A percentile compares a stretch with the other conserved stretches of the same genome.
phyloP scores from a whole-genome alignment of 2,888 invertebrate genomes.

The Zaprionus obscuricornis region DNA sequence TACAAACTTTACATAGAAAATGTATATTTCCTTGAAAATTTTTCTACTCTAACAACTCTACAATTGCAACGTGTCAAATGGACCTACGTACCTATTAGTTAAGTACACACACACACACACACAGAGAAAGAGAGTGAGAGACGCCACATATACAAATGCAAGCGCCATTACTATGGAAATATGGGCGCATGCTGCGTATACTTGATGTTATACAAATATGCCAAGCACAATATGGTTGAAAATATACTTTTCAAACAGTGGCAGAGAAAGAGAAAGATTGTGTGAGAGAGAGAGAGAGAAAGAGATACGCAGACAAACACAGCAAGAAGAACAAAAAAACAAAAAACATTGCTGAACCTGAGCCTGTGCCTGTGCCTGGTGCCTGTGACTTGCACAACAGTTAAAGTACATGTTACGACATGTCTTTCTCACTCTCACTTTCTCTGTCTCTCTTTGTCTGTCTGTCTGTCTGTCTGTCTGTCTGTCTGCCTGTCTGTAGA shows the following conservation, averaged over 20 bases:
- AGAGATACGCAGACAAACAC: background rate
- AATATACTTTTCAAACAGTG: slow-evolving; percentile 36
- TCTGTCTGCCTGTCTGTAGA: background rate
- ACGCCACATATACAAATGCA: background rate
- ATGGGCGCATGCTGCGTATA: slow-evolving; percentile 42
- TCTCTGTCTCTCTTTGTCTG: no score
- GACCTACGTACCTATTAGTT: slow-evolving; percentile 53
- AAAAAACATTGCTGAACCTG: background rate
- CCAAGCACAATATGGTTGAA: slow-evolving; percentile 49
- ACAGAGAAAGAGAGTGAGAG: slow-evolving; percentile 14
- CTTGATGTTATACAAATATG: slow-evolving; percentile 38
- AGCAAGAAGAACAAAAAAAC: background rate
- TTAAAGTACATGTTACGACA: no score
- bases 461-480: no score
- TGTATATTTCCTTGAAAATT: background rate
- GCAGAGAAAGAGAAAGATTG: no score
- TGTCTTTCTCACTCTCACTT: no score
- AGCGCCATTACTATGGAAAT: slow-evolving; percentile 7
- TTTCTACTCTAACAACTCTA: slow-evolving; percentile 23
- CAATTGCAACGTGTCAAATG: slow-evolving; percentile 63
- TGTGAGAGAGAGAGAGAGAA: no score
- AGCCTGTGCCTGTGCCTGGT: no score
- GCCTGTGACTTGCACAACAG: no score
- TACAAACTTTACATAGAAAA: no score
- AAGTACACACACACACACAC: slow-evolving; percentile 38